Evolutionary conservation across 2,888 invertebrate genomes (phyloP), one percentile per base, ranked within the genome.

Genomic region (Trissolcus brochymenae): DNA sequence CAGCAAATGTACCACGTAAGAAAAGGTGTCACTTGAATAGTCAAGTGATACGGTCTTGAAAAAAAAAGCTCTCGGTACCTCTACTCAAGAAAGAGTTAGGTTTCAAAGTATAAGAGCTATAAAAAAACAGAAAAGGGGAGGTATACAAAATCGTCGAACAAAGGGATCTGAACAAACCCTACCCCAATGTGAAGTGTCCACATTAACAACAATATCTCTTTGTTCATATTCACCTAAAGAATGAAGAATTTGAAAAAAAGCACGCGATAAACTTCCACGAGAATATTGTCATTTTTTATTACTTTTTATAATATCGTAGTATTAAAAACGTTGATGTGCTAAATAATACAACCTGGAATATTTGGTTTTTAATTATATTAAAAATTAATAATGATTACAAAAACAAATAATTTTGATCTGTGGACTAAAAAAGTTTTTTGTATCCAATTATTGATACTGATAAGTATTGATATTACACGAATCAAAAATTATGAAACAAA

Each of bases 11-110:
- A 72, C 57, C 72, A 64, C 64, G 49, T 67, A 64, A 76, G 76
- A 67, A 72, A 71, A 76, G 66, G 76, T 76, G 67, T 76, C 72
- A 76, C 76, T 76, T 76, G 67, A 76, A 76, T 76, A 76, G 66
- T 72, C 62, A 64, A 76, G 76, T 76, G 76, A 76, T 76, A 72
- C 62, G 59, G 72, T 72, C 76, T 66, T 71, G 66, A 60, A 51
- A 66, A 25, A 71, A 67, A 76, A 76, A 66, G 71, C 76, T 76
- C 64, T 67, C 41, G 66, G 71, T 71, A 61, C 57, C 71, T 76
- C 66, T 50, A 76, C 76, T 71, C 66, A 53, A 66, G 71, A 71
- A 72, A 62, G 62, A 71, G 76, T 71, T 57, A 76, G 62, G 62
- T 65, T 71, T 71, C 71, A 76, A 71, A 76, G 76, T 71, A 35